Base-by-base conservation (phyloP, 2,797 vertebrate genomes). In the Rachycentron canadum region DNA sequence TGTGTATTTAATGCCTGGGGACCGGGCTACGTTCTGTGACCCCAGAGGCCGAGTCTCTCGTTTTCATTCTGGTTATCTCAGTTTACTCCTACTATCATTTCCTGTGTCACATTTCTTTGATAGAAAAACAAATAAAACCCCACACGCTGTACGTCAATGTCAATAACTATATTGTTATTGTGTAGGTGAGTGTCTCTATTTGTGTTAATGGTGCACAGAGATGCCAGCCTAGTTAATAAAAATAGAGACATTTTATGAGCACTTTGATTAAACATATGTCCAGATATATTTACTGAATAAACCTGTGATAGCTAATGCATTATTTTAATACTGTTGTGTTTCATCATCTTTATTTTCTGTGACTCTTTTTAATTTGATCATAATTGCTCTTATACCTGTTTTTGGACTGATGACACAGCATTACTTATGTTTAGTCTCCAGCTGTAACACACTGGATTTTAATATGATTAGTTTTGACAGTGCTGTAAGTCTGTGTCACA, bases 21-120 rank as follows among this genome's bases (percentile, higher is more conserved):
- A 43, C 26, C 10, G 7, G 5, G 10, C 32, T 28, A 49, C 34
- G 34, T 7, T 19, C 25, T 34, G 41, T 65, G 61, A 58, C 55
- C 34, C 53, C 38, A 63, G 23, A 53, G 56, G 55, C 49, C 23
- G 0, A 55, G n/a, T 45, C 28, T 60, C 7, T 76, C 28, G 57
- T 73, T 83, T 65, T 50, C 25, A 68, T 61, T 45, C 28, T n/a
- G 19, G 43, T 66, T 76, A 81, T 81, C 66, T 77, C 12, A 59
- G 66, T 72, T 89, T 71, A 67, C 72, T 47, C 26, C 55, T 13
- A 56, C 21, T 19, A 40, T 74, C 11, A 63, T 73, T 63, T 76
- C 32, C 49, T 32, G 3, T 50, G 32, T 68, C 25, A 19, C 26
- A 69, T 50, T 58, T 64, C 38, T n/a, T 10, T 2, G 9, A 45